These are phyloP conservation scores for Sepiola atlantica DNA, from an alignment of 2,888 invertebrate genomes.

Conservation along the genomic window DNA sequence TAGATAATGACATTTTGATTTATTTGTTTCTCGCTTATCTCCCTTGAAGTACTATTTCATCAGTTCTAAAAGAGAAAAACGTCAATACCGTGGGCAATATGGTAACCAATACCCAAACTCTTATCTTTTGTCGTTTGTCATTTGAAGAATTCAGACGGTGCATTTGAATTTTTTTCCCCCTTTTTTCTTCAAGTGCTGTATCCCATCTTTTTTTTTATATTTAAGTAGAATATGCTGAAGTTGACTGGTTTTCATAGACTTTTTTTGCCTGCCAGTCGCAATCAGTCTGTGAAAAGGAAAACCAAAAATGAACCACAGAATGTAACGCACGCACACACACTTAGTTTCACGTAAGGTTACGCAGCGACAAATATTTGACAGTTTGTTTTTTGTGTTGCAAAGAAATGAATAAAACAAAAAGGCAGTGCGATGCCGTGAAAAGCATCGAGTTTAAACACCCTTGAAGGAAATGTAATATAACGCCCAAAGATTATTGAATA, in stretches of 20 bases:
- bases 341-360: not conserved
- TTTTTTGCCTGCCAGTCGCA: not conserved
- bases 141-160: not conserved
- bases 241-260: not conserved
- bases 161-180: not conserved
- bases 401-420: not conserved
- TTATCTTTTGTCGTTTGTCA: not conserved
- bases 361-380: not conserved
- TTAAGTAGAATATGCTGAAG: not conserved
- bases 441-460: conserved; percentile 2
- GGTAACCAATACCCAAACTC: too few relatives aligned
- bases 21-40: too few relatives aligned
- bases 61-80: too few relatives aligned
- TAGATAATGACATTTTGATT: too few relatives aligned
- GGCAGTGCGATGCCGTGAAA: not conserved
- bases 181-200: too few relatives aligned
- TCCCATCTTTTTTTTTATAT: not conserved
- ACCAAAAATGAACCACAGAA: not conserved
- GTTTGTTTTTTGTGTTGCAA: not conserved
- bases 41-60: too few relatives aligned
- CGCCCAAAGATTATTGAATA: conserved; percentile 8
- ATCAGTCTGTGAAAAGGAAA: not conserved
- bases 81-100: too few relatives aligned
- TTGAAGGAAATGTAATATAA: conserved; percentile 32
- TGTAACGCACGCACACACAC: not conserved